Evolutionary conservation across 2,113 vertebrate species (phyloP).

Genomic region (Indicator indicator): DNA sequence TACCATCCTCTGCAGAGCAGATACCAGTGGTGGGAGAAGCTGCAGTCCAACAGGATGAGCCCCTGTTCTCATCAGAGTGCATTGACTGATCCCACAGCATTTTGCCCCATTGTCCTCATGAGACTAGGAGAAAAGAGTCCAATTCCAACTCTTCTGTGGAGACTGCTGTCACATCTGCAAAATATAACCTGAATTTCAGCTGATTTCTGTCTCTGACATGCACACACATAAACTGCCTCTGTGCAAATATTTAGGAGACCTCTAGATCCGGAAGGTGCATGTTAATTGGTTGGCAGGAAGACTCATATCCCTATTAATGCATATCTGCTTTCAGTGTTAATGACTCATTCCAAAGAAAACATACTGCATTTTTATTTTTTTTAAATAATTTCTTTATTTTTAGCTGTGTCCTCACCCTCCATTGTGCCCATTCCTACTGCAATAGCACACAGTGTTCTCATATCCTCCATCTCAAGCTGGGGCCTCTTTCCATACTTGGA

Average conservation of each 20-base stretch:
- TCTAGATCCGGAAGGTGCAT: not conserved
- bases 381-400: not conserved
- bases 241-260: constrained; percentile 1
- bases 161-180: not conserved
- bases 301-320: not conserved
- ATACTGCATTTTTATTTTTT: not conserved
- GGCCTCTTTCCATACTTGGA: not conserved
- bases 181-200: not conserved
- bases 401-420: not conserved
- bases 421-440: not conserved
- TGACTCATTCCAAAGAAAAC: not conserved
- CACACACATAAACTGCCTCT: not conserved
- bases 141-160: not conserved
- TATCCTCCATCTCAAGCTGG: not conserved
- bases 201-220: not conserved
- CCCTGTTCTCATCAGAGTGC: not conserved
- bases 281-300: not conserved
- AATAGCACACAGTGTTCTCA: not conserved
- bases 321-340: not conserved
- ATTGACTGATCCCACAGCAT: fast-evolving
- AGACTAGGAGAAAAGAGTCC: not conserved
- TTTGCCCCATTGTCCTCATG: not conserved
- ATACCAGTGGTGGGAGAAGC: not conserved
- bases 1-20: not conserved
- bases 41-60: not conserved